Evolutionary conservation across 2,797 vertebrate species (phyloP), one percentile per base, ranked within the genome.

Genomic region (Pteronotus mesoamericanus): DNA sequence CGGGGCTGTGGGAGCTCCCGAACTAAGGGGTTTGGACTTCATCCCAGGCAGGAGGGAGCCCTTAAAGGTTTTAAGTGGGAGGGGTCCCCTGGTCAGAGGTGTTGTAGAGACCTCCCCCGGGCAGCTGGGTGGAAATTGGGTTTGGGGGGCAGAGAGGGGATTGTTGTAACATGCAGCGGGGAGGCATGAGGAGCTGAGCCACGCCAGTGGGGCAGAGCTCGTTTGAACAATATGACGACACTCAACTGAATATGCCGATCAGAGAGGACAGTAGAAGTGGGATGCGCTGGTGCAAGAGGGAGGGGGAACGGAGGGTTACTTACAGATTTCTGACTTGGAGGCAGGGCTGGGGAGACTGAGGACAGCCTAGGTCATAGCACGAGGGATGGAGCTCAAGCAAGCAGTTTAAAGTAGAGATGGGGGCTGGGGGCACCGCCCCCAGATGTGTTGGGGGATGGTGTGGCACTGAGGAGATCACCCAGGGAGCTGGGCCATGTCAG

Each of bases 291-390:
- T n/a, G n/a, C 0, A 0, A 29, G 71, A 55, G 51, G 59, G 5
- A 9, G 39, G 57, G 9, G 32, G 44, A 39, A 16, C 21, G 0
- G 1, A 34, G 68, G 79, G 5, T 24, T 8, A 16, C 11, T 11
- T 37, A 9, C 1, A 39, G 87, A 16, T 16, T 26, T 64, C 69
- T 53, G 34, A 92, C 79, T 22, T 6, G 29, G 42, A 15, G 34
- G 19, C 9, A 1, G 68, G 21, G 24, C 0, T 1, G 24, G 24
- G 21, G 32, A 37, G 34, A 18, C 53, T 1, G 46, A 0, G 19
- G 64, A 5, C 16, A 15, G 39, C 29, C 78, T 55, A 3, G 0
- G 39, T 24, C 14, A 8, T 34, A 6, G 26, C 64, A 26, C 8
- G 4, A 14, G 10, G 59, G 0, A 0, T 2, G 57, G 64, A 22